These are phyloP conservation scores for Vulpes lagopus DNA, from an alignment of 2,113 vertebrate genomes.

Conservation along the genomic window DNA sequence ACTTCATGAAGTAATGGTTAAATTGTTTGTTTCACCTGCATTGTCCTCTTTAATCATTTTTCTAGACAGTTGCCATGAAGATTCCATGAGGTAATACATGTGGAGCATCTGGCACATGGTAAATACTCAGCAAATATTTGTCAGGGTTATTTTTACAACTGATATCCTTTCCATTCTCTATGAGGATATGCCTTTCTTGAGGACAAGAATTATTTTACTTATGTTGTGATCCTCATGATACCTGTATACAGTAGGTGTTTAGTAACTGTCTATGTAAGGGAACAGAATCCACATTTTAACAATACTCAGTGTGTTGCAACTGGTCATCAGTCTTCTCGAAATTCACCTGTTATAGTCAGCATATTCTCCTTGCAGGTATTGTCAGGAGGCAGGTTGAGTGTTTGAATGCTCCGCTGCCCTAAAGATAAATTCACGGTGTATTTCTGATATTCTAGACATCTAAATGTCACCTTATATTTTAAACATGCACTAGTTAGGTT, in stretches of 20 bases:
- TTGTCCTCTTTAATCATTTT: not conserved
- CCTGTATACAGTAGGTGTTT: not conserved
- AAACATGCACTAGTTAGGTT: not conserved
- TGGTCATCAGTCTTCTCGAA: not conserved
- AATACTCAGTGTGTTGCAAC: not conserved
- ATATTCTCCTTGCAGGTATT: not conserved
- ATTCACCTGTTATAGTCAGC: not conserved
- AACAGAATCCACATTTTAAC: conserved; percentile 7
- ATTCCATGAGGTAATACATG: not conserved
- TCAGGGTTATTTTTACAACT: conserved; percentile 3
- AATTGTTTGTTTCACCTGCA: not conserved
- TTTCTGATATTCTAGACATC: conserved; percentile 56
- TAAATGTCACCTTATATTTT: conserved; percentile 48
- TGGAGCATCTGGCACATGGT: not conserved
- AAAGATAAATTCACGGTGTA: conserved; percentile 62
- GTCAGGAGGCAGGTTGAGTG: not conserved
- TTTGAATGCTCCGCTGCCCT: conserved; percentile 2
- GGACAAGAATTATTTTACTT: conserved; percentile 3
- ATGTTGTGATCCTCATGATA: not conserved
- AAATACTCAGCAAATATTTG: conserved; percentile 19
- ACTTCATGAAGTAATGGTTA: not conserved
- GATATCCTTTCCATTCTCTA: not conserved
- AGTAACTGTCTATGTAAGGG: conserved; percentile 1
- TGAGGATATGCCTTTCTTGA: conserved; percentile 11
- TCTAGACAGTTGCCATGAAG: not conserved